A percentile compares a stretch with the other conserved stretches of the same genome.
Evolutionary conservation across 2,888 invertebrate genomes (phyloP).

Genomic region (Tenthredo notha): DNA sequence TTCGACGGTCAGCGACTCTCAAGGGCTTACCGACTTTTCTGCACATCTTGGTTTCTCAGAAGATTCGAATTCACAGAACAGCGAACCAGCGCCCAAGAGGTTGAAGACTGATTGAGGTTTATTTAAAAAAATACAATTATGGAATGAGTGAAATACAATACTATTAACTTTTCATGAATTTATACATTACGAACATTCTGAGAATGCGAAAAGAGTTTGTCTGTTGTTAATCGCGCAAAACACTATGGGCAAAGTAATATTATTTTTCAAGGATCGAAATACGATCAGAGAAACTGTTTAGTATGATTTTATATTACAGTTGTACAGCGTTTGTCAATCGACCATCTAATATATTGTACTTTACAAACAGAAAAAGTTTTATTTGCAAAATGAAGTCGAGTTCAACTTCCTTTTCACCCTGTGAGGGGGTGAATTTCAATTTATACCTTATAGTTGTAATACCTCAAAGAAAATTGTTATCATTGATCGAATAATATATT

Average conservation of each 20-base stretch:
- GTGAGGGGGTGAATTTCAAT: neutral
- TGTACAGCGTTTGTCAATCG: slow-evolving; percentile 8
- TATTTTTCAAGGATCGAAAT: neutral
- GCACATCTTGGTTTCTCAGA: slow-evolving; percentile 93
- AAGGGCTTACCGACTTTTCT: slow-evolving; percentile 93
- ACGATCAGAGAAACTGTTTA: neutral
- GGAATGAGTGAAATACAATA: neutral
- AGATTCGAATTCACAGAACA: slow-evolving; percentile 94
- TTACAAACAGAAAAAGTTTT: neutral
- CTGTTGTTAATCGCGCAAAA: neutral
- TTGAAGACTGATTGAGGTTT: slow-evolving; percentile 86
- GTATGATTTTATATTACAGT: slow-evolving; percentile 10
- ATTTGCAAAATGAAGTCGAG: neutral
- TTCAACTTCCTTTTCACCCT: neutral
- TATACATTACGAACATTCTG: slow-evolving; percentile 7
- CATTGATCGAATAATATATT: neutral
- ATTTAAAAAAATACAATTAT: neutral
- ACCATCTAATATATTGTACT: slow-evolving; percentile 25
- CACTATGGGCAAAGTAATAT: neutral
- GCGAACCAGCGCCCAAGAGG: slow-evolving; percentile 89
- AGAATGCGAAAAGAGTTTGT: slow-evolving; percentile 18
- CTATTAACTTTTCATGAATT: slow-evolving; percentile 1
- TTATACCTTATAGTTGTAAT: neutral
- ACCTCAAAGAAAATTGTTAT: neutral
- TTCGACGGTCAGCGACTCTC: slow-evolving; percentile 94